phyloP scores from a whole-genome alignment of 2,113 vertebrate genomes.

The pig (Sus scrofa) region DNA sequence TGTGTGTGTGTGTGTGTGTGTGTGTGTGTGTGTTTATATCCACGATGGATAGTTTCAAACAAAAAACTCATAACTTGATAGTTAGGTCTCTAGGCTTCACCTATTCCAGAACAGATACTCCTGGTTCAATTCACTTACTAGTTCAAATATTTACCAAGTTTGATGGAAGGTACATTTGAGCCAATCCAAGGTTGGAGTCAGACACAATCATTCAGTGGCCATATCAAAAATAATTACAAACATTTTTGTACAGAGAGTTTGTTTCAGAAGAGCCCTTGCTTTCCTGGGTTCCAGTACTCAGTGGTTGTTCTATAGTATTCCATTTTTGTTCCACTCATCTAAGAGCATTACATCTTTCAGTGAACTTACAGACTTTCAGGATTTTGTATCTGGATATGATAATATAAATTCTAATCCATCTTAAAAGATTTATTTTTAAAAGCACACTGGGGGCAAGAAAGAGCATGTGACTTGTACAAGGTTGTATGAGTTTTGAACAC shows the following conservation, averaged over 20 bases:
- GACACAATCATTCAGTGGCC: not conserved
- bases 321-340: not conserved
- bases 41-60: slow-evolving; percentile 32
- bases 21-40: not conserved
- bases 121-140: not conserved
- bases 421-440: slow-evolving; percentile 4
- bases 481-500: not conserved
- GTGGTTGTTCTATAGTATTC: not conserved
- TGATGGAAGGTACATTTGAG: not conserved
- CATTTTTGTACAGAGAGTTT: not conserved
- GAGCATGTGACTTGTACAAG: not conserved
- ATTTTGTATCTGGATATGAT: not conserved
- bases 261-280: not conserved
- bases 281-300: not conserved
- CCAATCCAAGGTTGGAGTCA: not conserved
- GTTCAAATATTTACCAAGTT: not conserved
- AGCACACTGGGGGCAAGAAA: not conserved
- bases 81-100: not conserved
- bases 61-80: not conserved
- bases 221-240: not conserved
- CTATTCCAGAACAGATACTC: not conserved
- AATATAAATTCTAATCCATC: slow-evolving; percentile 9
- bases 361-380: not conserved
- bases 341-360: not conserved
- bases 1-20: not conserved